These are phyloP conservation scores for Danio tinwini DNA, from an alignment of 2,797 vertebrate species.

Conservation along the genomic window DNA sequence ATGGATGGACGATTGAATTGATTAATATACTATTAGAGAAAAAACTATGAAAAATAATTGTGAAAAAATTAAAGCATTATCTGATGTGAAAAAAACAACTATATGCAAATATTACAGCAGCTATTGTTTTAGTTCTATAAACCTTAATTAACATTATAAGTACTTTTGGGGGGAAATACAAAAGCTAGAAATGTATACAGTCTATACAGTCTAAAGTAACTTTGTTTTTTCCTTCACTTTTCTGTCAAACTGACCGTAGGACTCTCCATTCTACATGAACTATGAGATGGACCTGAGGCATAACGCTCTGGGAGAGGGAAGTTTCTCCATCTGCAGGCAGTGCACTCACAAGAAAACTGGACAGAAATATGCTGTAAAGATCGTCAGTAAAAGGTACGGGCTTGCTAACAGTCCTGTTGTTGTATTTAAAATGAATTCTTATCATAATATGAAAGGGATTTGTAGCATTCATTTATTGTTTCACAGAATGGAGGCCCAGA, in stretches of 20 bases:
- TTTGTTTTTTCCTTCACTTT: background rate
- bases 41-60: too few species aligned
- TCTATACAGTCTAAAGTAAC: too few species aligned
- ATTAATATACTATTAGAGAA: too few species aligned
- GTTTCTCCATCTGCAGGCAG: conserved; percentile 97
- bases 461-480: conserved; percentile 20
- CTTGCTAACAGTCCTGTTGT: background rate
- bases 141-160: background rate
- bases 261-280: conserved; percentile 94
- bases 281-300: conserved; percentile 97
- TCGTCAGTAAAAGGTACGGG: conserved; percentile 94
- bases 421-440: background rate
- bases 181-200: too few species aligned
- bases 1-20: too few species aligned
- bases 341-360: conserved; percentile 95
- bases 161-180: background rate
- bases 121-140: too few species aligned
- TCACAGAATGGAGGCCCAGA: conserved; percentile 95
- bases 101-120: too few species aligned
- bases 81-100: too few species aligned
- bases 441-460: conserved; percentile 16
- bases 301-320: conserved; percentile 92
- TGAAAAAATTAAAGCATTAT: too few species aligned
- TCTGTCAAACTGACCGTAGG: conserved; percentile 73
- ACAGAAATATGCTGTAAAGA: conserved; percentile 95